Base-by-base conservation (phyloP, 2,888 invertebrate species). In the Monochamus alternatus region DNA sequence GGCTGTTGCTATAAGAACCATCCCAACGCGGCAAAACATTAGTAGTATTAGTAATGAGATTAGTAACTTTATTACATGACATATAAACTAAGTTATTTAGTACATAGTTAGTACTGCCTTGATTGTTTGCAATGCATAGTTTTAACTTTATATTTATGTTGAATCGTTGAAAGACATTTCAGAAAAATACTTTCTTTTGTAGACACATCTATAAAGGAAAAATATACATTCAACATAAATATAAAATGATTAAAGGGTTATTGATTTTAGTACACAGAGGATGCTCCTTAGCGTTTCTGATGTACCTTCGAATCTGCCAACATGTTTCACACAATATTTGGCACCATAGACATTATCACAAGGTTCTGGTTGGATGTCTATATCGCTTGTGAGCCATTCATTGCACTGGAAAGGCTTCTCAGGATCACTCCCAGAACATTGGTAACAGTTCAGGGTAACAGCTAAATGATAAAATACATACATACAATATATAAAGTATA, bases 301-400 rank as follows among this genome's bases (percentile, higher is more conserved):
- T 59, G 32, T 90, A 95, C 96, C 97, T 94, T 96, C 96, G 85
- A 92, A 96, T 86, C 98, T 92, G 80, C 98, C 98, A 76, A 96
- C 95, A 86, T 96, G 96, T 91, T 98, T 98, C 83, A 98, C 93
- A 89, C 98, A 98, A 89, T 93, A 98, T 85, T 93, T 92, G 14
- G 98, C 97, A 81, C 93, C 94, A 87, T 95, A 96, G 76, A 98
- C 95, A 75, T 91, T 90, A 80, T 94, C 92, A 89, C 97, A 97
- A 84, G 94, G 91, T 82, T 91, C 91, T 70, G 94, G 93, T 84
- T 89, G 86, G 82, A 97, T 91, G 86, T 93, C 93, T 84, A 91
- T 90, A 81, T 91, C 91, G 66, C 82, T 83, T 87, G 90, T 90
- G 86, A 96, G 90, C 91, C 92, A 94, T 87, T 97, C 95, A 87